These are phyloP conservation scores for Orestias chungarensis DNA, from an alignment of 2,797 vertebrate species.

Conservation along the genomic window DNA sequence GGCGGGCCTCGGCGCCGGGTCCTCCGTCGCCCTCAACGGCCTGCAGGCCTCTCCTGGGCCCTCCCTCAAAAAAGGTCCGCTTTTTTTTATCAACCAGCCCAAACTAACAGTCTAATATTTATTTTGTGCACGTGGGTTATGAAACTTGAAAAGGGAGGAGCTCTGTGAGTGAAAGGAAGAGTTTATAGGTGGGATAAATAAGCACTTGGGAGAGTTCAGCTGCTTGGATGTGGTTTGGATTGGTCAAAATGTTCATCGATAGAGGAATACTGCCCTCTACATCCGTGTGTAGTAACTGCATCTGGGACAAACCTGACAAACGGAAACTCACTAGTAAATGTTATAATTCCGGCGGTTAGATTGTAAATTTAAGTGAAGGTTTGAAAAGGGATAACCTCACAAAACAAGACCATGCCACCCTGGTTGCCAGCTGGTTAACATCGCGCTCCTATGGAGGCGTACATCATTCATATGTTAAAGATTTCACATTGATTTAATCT, in stretches of 20 bases:
- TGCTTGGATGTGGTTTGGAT: constrained; percentile 10
- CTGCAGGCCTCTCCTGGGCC: constrained; percentile 78
- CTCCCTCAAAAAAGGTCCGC: constrained; percentile 78
- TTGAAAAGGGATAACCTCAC: too few relatives aligned
- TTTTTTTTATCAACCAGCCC: neutral
- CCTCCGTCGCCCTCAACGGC: constrained; percentile 77
- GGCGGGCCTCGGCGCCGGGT: constrained; percentile 80
- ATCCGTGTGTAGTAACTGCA: constrained; percentile 27
- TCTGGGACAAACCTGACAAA: neutral
- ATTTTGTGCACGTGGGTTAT: neutral
- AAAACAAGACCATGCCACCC: too few relatives aligned
- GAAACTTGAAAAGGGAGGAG: neutral
- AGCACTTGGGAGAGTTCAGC: constrained; percentile 14
- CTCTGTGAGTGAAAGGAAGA: constrained; percentile 5
- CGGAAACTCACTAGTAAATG: too few relatives aligned
- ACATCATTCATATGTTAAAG: neutral
- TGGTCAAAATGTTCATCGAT: constrained; percentile 21
- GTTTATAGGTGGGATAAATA: constrained; percentile 38
- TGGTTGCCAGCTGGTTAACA: too few relatives aligned
- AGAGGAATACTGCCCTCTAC: constrained; percentile 62
- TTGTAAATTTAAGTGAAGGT: too few relatives aligned
- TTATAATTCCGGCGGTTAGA: too few relatives aligned
- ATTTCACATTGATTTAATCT: too few relatives aligned
- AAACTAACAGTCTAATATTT: neutral
- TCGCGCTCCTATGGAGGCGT: too few relatives aligned